A percentile compares a stretch with the other conserved stretches of the same genome.
Conservation (phyloP, 2,113 vertebrate species). For the Pituophis catenifer region DNA sequence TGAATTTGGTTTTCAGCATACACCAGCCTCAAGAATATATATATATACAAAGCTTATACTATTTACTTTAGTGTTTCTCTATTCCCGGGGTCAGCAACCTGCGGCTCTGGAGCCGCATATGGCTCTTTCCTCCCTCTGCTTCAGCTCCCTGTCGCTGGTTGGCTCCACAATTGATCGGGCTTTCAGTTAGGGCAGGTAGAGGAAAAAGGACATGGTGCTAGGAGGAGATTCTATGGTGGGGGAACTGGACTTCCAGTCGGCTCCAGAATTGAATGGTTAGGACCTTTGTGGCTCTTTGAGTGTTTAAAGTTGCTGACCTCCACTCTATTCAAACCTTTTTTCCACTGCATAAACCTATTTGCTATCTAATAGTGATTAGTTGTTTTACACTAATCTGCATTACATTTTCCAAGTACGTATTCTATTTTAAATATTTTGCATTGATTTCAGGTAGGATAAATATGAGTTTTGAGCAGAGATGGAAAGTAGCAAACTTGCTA, state of each 20-base stretch:
- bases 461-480: background rate
- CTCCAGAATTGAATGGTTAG: no score
- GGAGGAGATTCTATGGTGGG: no score
- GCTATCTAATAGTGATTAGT: background rate
- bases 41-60: background rate
- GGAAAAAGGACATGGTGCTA: no score
- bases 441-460: background rate
- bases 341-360: background rate
- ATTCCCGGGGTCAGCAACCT: no score
- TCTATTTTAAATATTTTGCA: background rate
- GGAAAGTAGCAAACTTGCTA: background rate
- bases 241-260: no score
- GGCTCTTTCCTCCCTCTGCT: no score
- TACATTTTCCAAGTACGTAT: background rate
- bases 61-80: background rate
- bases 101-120: no score
- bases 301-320: no score
- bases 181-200: no score
- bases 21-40: background rate
- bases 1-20: background rate
- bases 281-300: no score
- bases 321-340: background rate
- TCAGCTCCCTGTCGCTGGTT: no score
- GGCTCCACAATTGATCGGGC: no score
- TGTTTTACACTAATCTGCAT: background rate